Percentiles rank a stretch among this genome's conserved stretches.
These are phyloP conservation scores for Anoplopoma fimbria DNA, from an alignment of 2,113 vertebrate genomes.

Conservation along the genomic window DNA sequence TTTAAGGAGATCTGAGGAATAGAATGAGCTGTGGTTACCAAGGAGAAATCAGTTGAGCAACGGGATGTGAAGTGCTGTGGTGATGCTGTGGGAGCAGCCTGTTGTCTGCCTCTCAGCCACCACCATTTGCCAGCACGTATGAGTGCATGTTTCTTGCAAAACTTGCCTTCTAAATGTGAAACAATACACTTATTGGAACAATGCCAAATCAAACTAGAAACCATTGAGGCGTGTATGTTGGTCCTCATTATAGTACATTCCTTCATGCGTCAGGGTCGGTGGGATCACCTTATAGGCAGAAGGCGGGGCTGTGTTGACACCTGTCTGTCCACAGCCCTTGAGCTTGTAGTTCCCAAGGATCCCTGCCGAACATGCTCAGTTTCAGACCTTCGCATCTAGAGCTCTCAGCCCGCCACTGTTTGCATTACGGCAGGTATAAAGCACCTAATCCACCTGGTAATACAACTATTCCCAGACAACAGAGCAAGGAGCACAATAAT, in stretches of 20 bases:
- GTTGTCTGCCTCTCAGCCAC: background rate
- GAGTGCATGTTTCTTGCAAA: background rate
- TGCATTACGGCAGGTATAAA: constrained; percentile 79
- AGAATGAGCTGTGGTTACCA: constrained; percentile 22
- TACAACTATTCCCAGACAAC: constrained; percentile 78
- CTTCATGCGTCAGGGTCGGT: constrained; percentile 4
- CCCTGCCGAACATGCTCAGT: constrained; percentile 37
- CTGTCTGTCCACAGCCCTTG: background rate
- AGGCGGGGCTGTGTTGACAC: background rate
- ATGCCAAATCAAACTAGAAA: background rate
- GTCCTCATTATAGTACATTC: background rate
- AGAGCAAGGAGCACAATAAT: constrained; percentile 9
- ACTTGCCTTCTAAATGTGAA: background rate
- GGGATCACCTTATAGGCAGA: background rate
- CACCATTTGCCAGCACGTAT: background rate
- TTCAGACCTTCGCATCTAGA: constrained; percentile 40
- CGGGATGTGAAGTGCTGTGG: constrained; percentile 17
- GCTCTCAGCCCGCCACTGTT: constrained; percentile 32
- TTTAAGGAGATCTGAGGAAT: constrained; percentile 2
- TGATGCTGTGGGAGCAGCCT: background rate
- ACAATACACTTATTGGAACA: background rate
- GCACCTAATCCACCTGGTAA: constrained; percentile 71
- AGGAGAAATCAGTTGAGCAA: constrained; percentile 11
- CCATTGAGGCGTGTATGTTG: too few relatives aligned
- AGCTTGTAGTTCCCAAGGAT: constrained; percentile 1